These are phyloP conservation scores for Deroplatys truncata DNA, from an alignment of 2,888 invertebrate genomes.

Conservation along the genomic window DNA sequence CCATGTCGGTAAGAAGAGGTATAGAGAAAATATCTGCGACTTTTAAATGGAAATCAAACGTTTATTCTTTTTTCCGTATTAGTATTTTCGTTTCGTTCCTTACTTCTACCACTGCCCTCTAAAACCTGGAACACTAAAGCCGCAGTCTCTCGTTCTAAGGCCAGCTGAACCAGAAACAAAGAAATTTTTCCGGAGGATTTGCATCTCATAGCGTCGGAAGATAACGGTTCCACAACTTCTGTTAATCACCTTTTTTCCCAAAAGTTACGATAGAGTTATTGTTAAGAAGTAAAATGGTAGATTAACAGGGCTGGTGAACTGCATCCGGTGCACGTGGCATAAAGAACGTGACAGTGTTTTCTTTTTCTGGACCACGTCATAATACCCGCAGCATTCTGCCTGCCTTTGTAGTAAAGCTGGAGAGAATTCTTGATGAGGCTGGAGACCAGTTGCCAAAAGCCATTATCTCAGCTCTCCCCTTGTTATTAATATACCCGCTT, in stretches of 20 bases:
- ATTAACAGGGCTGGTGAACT: neutral
- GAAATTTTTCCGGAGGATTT: neutral
- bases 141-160: no score
- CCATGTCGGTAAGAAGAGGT: no score
- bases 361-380: neutral
- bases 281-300: neutral
- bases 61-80: no score
- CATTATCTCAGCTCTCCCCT: neutral
- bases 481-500: neutral
- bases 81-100: no score
- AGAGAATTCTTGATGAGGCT: neutral
- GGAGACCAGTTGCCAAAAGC: neutral
- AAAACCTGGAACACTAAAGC: no score
- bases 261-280: neutral
- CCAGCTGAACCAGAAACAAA: neutral
- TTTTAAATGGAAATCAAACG: no score
- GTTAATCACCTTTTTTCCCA: neutral
- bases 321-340: neutral
- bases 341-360: neutral
- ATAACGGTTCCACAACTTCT: neutral
- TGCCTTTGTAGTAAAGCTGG: neutral
- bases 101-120: no score
- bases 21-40: no score
- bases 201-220: neutral
- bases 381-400: neutral